phyloP scores from a whole-genome alignment of 2,113 vertebrate species.

The Lophotis ruficrista region DNA sequence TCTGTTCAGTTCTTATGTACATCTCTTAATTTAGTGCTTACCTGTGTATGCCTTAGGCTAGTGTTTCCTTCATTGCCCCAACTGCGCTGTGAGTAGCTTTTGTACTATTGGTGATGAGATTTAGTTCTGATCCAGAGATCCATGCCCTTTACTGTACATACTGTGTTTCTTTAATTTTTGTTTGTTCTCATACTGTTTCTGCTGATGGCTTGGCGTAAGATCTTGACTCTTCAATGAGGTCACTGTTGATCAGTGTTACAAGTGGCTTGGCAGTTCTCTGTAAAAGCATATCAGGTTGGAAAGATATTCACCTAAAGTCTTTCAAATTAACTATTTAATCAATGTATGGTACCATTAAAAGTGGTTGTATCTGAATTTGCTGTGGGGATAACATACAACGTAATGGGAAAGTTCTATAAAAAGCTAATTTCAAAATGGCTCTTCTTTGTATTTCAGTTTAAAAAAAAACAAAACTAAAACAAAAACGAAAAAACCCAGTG shows the following conservation, averaged over 20 bases:
- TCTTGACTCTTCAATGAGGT: constrained; percentile 80
- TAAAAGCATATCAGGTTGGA: constrained; percentile 81
- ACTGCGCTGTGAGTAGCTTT: constrained; percentile 79
- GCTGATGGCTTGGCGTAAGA: constrained; percentile 85
- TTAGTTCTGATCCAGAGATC: constrained; percentile 73
- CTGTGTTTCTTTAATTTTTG: constrained; percentile 76
- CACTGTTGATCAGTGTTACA: constrained; percentile 86
- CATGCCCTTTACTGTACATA: constrained; percentile 79
- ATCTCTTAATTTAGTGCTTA: constrained; percentile 74
- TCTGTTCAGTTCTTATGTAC: constrained; percentile 70
- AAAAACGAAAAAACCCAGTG: constrained; percentile 78
- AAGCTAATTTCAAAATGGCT: constrained; percentile 84
- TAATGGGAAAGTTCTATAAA: constrained; percentile 79
- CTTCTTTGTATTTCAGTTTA: constrained; percentile 92
- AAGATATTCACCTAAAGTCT: constrained; percentile 80
- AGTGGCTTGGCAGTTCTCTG: constrained; percentile 84
- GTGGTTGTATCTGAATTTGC: constrained; percentile 90
- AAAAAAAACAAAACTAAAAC: not conserved
- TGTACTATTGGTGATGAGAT: constrained; percentile 81
- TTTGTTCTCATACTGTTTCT: constrained; percentile 82
- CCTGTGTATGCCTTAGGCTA: constrained; percentile 74
- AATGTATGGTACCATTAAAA: constrained; percentile 88
- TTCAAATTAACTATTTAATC: constrained; percentile 85
- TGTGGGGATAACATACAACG: constrained; percentile 84
- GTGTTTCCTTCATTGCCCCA: constrained; percentile 77